Base-by-base conservation (phyloP, 2,113 vertebrate genomes). In the Catharus minimus region DNA sequence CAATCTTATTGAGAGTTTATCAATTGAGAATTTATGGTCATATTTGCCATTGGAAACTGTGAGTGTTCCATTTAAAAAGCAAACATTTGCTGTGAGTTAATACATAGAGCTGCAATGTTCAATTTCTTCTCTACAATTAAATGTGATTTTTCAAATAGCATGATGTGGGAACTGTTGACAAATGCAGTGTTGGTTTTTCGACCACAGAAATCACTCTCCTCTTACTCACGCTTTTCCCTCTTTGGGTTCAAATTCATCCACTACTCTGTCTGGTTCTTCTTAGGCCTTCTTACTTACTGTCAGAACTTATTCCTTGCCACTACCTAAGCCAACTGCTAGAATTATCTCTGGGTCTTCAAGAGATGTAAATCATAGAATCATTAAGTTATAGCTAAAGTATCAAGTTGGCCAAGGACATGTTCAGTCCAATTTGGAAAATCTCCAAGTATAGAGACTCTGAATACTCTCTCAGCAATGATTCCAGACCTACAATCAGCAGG, bases 71-170 rank as follows among this genome's bases (percentile, higher is more conserved):
- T 85, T 87, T 85, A 62, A 82, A 92, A 93, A 87, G 21, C 55
- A 89, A 89, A 73, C 32, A 44, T 77, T 89, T 92, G 30, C 44
- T 30, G 47, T 69, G 52, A 83, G 4, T 73, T 92, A 67, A 71
- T 82, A 80, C 33, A 50, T 7, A 62, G 62, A 56, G 3, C 49
- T 39, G 57, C 7, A 5, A 79, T 65, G 26, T 82, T 94, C 58
- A 53, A 13, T 74, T 94, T 67, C 67, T 89, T 89, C 71, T 73
- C 16, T 55, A 19, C 15, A 64, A 56, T 77, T 80, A 77, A 38
- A 85, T 53, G 47, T 76, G 47, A 62, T 89, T 89, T 92, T 94
- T 90, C 82, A 92, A 83, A 39, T 21, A 88, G 60, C 13, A 23
- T 50, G 60, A 24, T 61, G 39, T 80, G 47, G 55, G 36, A 88